Percentiles rank a stretch among this genome's conserved stretches.
phyloP scores from a whole-genome alignment of 1,140 invertebrate species.

The Trachymyrmex septentrionalis region DNA sequence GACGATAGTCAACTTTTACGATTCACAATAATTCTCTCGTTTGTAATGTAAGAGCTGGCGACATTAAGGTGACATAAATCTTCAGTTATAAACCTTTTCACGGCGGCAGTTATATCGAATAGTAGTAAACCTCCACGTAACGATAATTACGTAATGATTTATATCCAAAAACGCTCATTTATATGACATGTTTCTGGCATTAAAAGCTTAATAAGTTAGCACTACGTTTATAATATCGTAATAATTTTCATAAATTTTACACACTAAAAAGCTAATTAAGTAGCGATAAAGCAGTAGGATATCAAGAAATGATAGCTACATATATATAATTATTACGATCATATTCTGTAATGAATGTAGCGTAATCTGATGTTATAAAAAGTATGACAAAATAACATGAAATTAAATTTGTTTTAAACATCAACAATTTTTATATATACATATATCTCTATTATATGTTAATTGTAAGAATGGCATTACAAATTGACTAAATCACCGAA shows the following conservation, averaged over 20 bases:
- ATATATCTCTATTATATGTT: background rate
- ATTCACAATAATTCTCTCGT: slow-evolving; percentile 38
- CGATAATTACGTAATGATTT: slow-evolving; percentile 3
- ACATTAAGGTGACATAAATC: slow-evolving; percentile 21
- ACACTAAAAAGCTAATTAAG: slow-evolving; percentile 9
- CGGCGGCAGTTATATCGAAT: background rate
- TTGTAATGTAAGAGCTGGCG: background rate
- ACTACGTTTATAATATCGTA: slow-evolving; percentile 3
- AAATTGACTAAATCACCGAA: slow-evolving; percentile 22
- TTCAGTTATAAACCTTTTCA: slow-evolving; percentile 11
- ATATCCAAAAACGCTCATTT: slow-evolving; percentile 1
- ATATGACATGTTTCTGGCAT: background rate
- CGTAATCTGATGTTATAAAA: background rate
- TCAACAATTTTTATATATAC: background rate
- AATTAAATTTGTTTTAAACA: background rate
- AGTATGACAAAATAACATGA: background rate
- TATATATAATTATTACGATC: background rate
- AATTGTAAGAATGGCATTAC: background rate
- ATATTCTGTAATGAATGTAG: background rate
- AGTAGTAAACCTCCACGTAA: slow-evolving; percentile 5
- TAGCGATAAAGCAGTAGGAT: background rate
- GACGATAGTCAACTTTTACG: slow-evolving; percentile 17
- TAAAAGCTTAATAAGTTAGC: slow-evolving; percentile 27
- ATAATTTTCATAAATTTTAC: slow-evolving; percentile 33
- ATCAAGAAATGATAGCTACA: background rate